These are phyloP conservation scores for Amyelois transitella DNA, from an alignment of 1,140 invertebrate genomes.

Conservation along the genomic window DNA sequence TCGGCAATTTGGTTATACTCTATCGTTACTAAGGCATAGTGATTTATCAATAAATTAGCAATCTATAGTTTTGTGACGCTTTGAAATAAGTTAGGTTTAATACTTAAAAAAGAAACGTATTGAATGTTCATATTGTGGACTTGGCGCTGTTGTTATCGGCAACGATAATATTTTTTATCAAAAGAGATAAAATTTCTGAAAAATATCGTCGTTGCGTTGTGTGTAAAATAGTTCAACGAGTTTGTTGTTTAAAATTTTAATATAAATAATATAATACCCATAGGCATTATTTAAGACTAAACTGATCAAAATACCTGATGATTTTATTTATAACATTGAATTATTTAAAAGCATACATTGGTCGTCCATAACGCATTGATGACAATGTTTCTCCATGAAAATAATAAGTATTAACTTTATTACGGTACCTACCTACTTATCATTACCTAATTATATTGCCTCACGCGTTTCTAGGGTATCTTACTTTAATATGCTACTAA, in stretches of 20 bases:
- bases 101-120: conserved; percentile 41
- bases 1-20: conserved; percentile 22
- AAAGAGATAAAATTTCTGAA: not conserved
- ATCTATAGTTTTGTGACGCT: conserved; percentile 52
- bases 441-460: too few relatives aligned
- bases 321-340: too few relatives aligned
- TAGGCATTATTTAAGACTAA: too few relatives aligned
- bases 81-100: conserved; percentile 40
- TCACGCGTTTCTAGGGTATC: too few relatives aligned
- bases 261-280: too few relatives aligned
- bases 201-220: not conserved
- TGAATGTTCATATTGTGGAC: conserved; percentile 28
- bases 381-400: too few relatives aligned
- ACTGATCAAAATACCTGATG: conserved; percentile 23
- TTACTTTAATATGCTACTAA: too few relatives aligned
- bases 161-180: not conserved
- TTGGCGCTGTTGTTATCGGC: not conserved
- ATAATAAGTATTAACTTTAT: too few relatives aligned
- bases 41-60: conserved; percentile 59
- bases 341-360: too few relatives aligned
- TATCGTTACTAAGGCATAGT: conserved; percentile 42
- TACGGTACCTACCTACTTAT: too few relatives aligned
- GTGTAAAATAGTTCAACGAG: not conserved
- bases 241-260: conserved; percentile 30
- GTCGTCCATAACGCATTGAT: too few relatives aligned